Base-by-base conservation (phyloP, 2,888 invertebrate genomes). In the Hypolimnas misippus region DNA sequence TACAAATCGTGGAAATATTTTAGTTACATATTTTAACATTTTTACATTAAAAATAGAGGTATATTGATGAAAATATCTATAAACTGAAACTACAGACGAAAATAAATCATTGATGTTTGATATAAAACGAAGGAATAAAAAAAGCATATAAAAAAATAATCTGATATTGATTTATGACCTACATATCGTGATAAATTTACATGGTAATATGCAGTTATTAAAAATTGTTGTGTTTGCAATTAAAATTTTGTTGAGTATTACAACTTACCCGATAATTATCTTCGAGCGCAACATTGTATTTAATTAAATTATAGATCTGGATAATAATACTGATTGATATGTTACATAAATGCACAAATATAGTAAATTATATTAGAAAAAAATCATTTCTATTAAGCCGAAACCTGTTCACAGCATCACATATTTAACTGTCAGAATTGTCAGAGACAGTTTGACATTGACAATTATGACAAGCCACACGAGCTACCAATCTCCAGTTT, bases 261-360 rank as follows among this genome's bases (percentile, higher is more conserved):
- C 35, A 29, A 67, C 73, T 71, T 56, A 74, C 73, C 70, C 65
- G 53, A 74, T 70, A 21, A 71, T 55, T 31, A 70, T 51, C 42
- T 63, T 71, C 33, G 73, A 66, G 5, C 67, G 69, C 72, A 71
- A 72, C 57, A 52, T 70, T 51, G 58, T 42, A 40, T 55, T 62
- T 31, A 17, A 19, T 19, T 56, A 44, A 29, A 6, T 49, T 25
- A n/a, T 40, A 61, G 46, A 58, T 55, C 46, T 56, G 17, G 35
- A 10, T 16, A 51, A 46, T 57, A 63, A 66, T 57, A 63, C 63
- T 61, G 57, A 38, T 54, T 35, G 44, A 54, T 60, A 51, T 51
- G 51, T 57, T 51, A 25, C 31, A 29, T 49, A 62, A 61, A 19
- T 55, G 40, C 31, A 49, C 46, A 40, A 59, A 25, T 53, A 35